Conservation (phyloP, 2,797 vertebrate genomes). For the Gallinago solitaria region DNA sequence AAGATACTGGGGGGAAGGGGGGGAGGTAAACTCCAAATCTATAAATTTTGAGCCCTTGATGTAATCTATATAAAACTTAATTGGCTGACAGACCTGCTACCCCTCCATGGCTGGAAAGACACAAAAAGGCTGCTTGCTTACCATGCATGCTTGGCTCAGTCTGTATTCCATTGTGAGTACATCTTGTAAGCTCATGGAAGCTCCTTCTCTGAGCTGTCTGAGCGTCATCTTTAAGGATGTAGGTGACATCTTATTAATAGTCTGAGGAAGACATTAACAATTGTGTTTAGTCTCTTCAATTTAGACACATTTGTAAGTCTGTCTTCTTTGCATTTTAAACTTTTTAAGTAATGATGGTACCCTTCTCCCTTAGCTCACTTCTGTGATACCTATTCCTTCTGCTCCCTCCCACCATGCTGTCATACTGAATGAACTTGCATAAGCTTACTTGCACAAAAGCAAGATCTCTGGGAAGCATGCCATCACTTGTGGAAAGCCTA, state of each 20-base stretch:
- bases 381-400: not conserved
- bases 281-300: not conserved
- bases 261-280: constrained; percentile 73
- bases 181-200: constrained; percentile 86
- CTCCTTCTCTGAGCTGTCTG: constrained; percentile 85
- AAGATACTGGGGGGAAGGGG: accelerated
- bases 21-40: not conserved
- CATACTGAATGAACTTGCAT: not conserved
- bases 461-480: not conserved
- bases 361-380: not conserved
- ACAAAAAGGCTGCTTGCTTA: constrained; percentile 57
- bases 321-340: not conserved
- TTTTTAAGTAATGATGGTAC: not conserved
- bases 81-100: not conserved
- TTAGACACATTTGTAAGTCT: not conserved
- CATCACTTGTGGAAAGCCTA: not conserved
- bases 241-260: constrained; percentile 91
- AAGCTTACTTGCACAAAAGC: not conserved
- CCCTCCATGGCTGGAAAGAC: not conserved
- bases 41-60: not conserved
- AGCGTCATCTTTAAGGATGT: constrained; percentile 92
- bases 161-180: constrained; percentile 95
- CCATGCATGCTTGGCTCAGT: constrained; percentile 92
- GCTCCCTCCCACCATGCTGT: not conserved
- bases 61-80: not conserved